Evolutionary conservation across 2,888 invertebrate genomes (phyloP), one percentile per base, ranked within the genome.

Genomic region (Sarcophaga rosellei): DNA sequence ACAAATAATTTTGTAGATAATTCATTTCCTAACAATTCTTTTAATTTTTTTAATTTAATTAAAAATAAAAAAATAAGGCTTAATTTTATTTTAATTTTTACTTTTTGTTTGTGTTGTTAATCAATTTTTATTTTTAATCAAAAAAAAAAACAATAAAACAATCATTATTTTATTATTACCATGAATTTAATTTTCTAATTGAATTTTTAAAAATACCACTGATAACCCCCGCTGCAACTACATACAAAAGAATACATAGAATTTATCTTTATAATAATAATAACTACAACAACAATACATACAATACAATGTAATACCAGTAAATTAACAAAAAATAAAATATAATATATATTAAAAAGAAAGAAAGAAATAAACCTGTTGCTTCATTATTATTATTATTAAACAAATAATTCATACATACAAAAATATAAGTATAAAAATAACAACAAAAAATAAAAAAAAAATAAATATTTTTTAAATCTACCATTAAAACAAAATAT

Each of bases 321-420:
- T 53, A 53, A 53, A 53, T 47, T 47, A 47, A 47, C 1, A 11
- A 47, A 47, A 47, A 47, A 47, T 15, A 15, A 53, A 53, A 4
- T 10, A 53, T 25, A 70, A 57, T 47, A 15, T 11, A 47, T 47
- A 53, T 1, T 10, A 17, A 57, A 70, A 57, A 57, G 17, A 20
- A 11, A 72, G 20, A 73, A 66, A 59, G 23, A 59, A 53, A 47
- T 62, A 78, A 80, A 81, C 68, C 80, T 86, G 86, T 86, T 86
- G 86, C 83, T 86, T 83, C 74, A 83, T 86, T 78, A 70, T 74
- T 74, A 76, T 66, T 47, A 61, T 65, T 8, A 70, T 17, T 17
- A 53, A n/a, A 81, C 23, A 68, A 76, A 75, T 25, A 68, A 77
- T 70, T 76, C 59, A 81, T 35, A 66, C 35, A 35, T 35, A 35